Evolutionary conservation across 1,140 invertebrate genomes (phyloP).

Genomic region (Hyposmocoma kahamanoa): DNA sequence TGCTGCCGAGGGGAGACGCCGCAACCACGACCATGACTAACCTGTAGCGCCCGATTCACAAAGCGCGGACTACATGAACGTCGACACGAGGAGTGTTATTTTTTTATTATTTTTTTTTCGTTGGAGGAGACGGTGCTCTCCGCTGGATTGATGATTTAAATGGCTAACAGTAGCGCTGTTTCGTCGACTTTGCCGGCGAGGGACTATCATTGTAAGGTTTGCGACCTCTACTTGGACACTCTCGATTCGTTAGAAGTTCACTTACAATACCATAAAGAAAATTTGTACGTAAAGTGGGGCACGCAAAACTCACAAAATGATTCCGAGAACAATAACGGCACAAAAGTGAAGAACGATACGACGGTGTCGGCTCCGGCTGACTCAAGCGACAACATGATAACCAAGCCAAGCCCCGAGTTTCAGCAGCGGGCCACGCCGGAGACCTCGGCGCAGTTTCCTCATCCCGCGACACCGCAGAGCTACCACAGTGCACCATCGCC

Average conservation of each 20-base stretch:
- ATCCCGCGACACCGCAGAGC: conserved; percentile 76
- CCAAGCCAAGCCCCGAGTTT: conserved; percentile 74
- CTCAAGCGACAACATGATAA: conserved; percentile 76
- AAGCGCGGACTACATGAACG: conserved; percentile 55
- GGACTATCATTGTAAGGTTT: conserved; percentile 81
- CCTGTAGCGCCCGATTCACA: conserved; percentile 50
- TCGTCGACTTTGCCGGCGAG: conserved; percentile 66
- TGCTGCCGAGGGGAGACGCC: conserved; percentile 29
- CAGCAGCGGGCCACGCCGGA: conserved; percentile 74
- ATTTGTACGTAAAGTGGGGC: conserved; percentile 84
- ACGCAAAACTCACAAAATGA: conserved; percentile 76
- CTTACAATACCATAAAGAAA: conserved; percentile 85
- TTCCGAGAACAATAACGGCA: conserved; percentile 80
- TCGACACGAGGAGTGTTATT: conserved; percentile 43
- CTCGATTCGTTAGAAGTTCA: conserved; percentile 84
- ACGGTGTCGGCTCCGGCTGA: conserved; percentile 76
- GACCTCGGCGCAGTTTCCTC: conserved; percentile 70
- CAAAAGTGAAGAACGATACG: conserved; percentile 70
- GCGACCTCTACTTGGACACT: conserved; percentile 82
- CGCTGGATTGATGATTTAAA: conserved; percentile 65
- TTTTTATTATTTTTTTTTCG: conserved; percentile 69
- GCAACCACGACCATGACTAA: conserved; percentile 53
- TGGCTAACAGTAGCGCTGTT: conserved; percentile 72
- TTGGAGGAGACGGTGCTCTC: conserved; percentile 65
- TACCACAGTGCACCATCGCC: conserved; percentile 76